Base-by-base conservation (phyloP, 2,888 invertebrate genomes). In the Aphidoletes aphidimyza region DNA sequence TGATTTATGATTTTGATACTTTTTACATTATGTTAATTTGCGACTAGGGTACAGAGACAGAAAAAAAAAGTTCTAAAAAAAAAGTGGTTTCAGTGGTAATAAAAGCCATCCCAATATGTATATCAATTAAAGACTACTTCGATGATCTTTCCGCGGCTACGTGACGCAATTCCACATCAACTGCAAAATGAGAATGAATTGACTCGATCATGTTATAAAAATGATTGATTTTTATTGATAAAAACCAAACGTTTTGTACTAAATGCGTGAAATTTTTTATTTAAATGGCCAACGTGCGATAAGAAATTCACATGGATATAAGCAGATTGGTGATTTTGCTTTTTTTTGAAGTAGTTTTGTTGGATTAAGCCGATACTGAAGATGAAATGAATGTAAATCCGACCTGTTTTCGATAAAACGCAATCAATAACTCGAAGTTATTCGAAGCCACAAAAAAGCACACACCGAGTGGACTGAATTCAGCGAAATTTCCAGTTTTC, bases 1-100 rank as follows among this genome's bases (percentile, higher is more conserved):
- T 69, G 69, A 69, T 69, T 69, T 69, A 69, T 69, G 69, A 14
- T 69, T 69, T 69, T 69, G 69, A 69, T 69, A 30, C 11, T 69
- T 69, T 69, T 69, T 11, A 11, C 69, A 69, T 69, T 69, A 69
- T 69, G 69, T 30, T 69, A 69, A 69, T 69, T 69, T 30, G 69
- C 14, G 34, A 30, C 1, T 6, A 0, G 34, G 69, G 69, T 0
- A 69, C 26, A 30, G 8, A 14, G 17, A 69, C 22, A 30, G 30
- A 0, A 30, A 3, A 11, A 69, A 54, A 54, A 54, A 69, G n/a
- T 30, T 69, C 69, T 69, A 69, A 14, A n/a, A n/a, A n/a, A n/a
- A n/a, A n/a, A n/a, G n/a, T n/a, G n/a, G n/a, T n/a, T 69, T 69
- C 69, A 30, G 30, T 22, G 54, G 54, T 22, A 54, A 54, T 54